A percentile compares a stretch with the other conserved stretches of the same genome.
phyloP scores from a whole-genome alignment of 2,113 vertebrate genomes.

The Machaerirhynchus nigripectus region DNA sequence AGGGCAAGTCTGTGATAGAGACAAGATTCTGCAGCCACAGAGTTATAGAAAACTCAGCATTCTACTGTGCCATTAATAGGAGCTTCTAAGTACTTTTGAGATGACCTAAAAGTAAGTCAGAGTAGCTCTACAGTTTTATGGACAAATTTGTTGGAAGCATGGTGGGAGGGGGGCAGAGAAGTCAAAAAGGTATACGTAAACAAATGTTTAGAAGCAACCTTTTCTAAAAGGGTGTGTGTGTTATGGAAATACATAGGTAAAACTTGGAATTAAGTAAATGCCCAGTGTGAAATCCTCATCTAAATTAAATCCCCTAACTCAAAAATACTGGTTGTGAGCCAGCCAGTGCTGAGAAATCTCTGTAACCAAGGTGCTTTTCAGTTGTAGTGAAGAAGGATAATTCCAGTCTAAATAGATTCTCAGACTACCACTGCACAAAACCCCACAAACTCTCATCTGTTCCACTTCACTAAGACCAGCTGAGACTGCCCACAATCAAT shows the following conservation, averaged over 20 bases:
- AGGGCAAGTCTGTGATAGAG: conserved; percentile 21
- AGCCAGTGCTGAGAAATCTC: background rate
- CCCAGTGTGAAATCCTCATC: background rate
- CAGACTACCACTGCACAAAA: background rate
- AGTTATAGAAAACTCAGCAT: conserved; percentile 1
- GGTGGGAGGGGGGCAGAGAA: background rate
- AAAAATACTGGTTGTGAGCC: background rate
- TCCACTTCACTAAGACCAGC: background rate
- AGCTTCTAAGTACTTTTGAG: conserved; percentile 29
- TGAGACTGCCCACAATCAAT: background rate
- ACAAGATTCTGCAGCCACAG: conserved; percentile 16
- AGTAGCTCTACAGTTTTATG: background rate
- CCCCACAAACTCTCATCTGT: background rate
- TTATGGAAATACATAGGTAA: background rate
- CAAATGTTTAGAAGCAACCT: background rate
- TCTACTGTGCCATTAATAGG: conserved; percentile 10
- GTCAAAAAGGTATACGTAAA: background rate
- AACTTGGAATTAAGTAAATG: background rate
- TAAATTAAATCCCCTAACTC: background rate
- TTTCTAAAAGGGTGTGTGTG: background rate
- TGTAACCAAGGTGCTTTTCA: background rate
- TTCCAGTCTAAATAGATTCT: background rate
- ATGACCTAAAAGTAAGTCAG: conserved; percentile 40
- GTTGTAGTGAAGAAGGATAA: background rate
- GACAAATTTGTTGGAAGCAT: background rate